Base-by-base conservation (phyloP, 2,113 vertebrate genomes). In the Protomyctophum bolini region DNA sequence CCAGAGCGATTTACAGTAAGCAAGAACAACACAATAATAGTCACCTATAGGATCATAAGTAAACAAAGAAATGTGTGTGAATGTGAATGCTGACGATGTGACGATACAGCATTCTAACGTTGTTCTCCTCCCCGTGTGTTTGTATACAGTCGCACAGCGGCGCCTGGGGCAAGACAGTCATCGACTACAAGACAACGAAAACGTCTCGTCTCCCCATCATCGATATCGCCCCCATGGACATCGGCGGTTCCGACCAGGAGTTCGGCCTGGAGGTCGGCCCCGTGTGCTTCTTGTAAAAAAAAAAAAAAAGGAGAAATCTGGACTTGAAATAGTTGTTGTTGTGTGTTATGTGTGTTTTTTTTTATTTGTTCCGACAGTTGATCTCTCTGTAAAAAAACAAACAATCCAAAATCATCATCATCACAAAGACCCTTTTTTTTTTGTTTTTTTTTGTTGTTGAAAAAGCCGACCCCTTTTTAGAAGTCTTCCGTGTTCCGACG, bases 221-320 rank as follows among this genome's bases (percentile, higher is more conserved):
- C 87, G 97, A 99, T 88, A 95, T 99, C 92, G 98, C 98, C 86
- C 97, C 97, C 89, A 97, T 99, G 97, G 97, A 99, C 91, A 79
- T 99, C 94, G 98, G 98, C 88, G 93, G 94, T 91, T 91, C 95
- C 86, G 94, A 98, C 91, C 98, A 99, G 95, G 98, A 99, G 96
- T 99, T 99, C 81, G 98, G 98, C 94, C 75, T 97, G 79, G 91
- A 97, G 92, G 72, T 99, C 89, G 92, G 97, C 94, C 95, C 97
- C 70, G 97, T 93, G 91, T 99, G 98, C 95, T 99, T 97, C 96
- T 96, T 98, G 97, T 99, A 97, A 97, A 96, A 96, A 95, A 41
- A 41, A 6, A 6, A 41, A 6, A 41, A 41, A 21, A 21, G 21
- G 84, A 96, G 94, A 96, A 95, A 96, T 95, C 95, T 96, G 96